Base-by-base conservation (phyloP, 2,113 vertebrate genomes). In the Saimiri boliviensis region DNA sequence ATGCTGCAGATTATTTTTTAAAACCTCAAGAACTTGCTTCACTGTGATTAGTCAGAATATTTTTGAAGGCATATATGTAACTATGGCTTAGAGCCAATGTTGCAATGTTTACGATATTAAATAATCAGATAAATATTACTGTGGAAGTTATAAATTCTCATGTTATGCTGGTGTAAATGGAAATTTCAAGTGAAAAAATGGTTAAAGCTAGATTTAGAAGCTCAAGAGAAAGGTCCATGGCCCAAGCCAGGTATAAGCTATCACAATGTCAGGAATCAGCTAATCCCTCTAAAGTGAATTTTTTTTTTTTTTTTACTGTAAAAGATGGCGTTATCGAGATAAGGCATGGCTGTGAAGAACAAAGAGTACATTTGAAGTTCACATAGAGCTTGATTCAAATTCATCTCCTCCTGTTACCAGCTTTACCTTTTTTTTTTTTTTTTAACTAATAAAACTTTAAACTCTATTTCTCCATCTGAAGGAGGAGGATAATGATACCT, bases 241-340 rank as follows among this genome's bases (percentile, higher is more conserved):
- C 40, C 35, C 45, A 3, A 77, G n/a, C 27, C 7, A 32, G 1
- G 9, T 13, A 45, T 0, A 49, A 6, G 2, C 5, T 2, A 6
- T 2, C 17, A 16, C 35, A 79, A 23, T 16, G 3, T 25, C 0
- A 9, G 14, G 0, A 32, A 7, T 81, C 54, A 58, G 1, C 5
- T 11, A 37, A 47, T 40, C 11, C 8, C 14, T 79, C 17, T 42
- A 37, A 82, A 7, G 23, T 79, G 56, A 23, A 70, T 52, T 6
- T 17, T 17, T 47, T 47, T 47, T 47, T 49, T 49, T 17, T 52
- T 52, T 52, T 71, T 14, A 71, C 21, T 66, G 16, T 4, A 16
- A 93, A 91, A 58, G 19, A 5, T 5, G 21, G 4, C 35, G 27
- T 2, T 25, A 1, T 37, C 23, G 42, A 37, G 68, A 76, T 77